Percentiles rank a stretch among this genome's conserved stretches.
Conservation (phyloP, 37 sponge, comb jelly and placozoan genomes). For the Ephydatia muelleri region DNA sequence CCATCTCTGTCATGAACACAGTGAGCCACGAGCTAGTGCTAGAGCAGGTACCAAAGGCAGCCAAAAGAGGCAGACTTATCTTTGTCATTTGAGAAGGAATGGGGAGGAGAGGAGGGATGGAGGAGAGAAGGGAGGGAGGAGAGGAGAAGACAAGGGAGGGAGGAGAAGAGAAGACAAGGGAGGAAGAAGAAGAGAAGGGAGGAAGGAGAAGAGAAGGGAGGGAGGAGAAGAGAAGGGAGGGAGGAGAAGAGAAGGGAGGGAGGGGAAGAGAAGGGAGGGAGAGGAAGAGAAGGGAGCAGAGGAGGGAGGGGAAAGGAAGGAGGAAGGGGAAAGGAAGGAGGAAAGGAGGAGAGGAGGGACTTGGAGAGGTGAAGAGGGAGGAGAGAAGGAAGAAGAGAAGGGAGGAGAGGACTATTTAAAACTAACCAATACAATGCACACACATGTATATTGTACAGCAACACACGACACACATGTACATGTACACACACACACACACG, state of each 20-base stretch:
- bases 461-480: background rate
- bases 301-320: background rate
- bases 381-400: background rate
- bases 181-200: background rate
- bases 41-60: slow-evolving; percentile 60
- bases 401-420: background rate
- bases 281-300: background rate
- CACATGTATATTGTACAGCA: background rate
- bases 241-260: background rate
- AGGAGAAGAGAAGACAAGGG: too few species aligned
- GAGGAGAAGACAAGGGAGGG: too few species aligned
- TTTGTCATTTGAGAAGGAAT: too few species aligned
- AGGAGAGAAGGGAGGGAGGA: too few species aligned
- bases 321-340: background rate
- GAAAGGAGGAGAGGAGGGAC: background rate
- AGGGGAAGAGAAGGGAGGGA: background rate
- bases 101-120: too few species aligned
- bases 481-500: background rate
- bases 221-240: background rate
- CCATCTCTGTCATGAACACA: slow-evolving; percentile 59
- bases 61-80: slow-evolving; percentile 62
- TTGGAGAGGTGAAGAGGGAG: background rate
- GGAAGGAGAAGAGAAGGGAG: background rate
- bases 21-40: slow-evolving; percentile 25
- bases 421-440: background rate